Base-by-base conservation (phyloP, 2,113 vertebrate genomes). In the Ctenodactylus gundi region DNA sequence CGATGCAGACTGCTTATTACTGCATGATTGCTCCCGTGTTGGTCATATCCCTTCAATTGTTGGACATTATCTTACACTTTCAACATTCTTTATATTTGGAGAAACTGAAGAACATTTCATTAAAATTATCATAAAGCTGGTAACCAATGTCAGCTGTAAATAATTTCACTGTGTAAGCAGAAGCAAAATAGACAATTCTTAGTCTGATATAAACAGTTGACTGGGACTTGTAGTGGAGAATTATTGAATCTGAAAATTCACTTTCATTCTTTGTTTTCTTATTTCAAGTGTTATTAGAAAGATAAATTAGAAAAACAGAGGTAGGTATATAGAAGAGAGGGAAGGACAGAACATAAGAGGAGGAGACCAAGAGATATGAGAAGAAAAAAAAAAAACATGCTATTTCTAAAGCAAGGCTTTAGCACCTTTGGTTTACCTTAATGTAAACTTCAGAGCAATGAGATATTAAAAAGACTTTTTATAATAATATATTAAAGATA, bases 91-190 rank as follows among this genome's bases (percentile, higher is more conserved):
- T 84, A 60, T 97, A 94, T 97, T 93, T 89, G 58, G 68, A 95
- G 62, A 39, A 10, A 80, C 65, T 92, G 57, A 68, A 94, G 90
- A 97, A 95, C 36, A 90, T 91, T 98, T 98, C 96, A 85, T 96
- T 97, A 96, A 97, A 85, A 70, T 97, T 96, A 96, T 94, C 64
- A 91, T 91, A 95, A 97, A 97, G 93, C 87, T 53, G 75, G 80
- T 15, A 92, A 57, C 78, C 93, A 96, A 88, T 51, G 11, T 58
- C 78, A 68, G 25, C 96, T 95, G 86, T 76, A 97, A 98, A 96
- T 96, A 14, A 96, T 83, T 92, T 29, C 0, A 77, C 82, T 91
- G 27, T 91, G 49, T 44, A 77, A 49, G 87, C 14, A 41, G 93
- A 58, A 41, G 36, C 6, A 90, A 92, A 94, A 65, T 44, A 88